phyloP scores from a whole-genome alignment of 2,113 vertebrate species.

The Platysternon megacephalum region DNA sequence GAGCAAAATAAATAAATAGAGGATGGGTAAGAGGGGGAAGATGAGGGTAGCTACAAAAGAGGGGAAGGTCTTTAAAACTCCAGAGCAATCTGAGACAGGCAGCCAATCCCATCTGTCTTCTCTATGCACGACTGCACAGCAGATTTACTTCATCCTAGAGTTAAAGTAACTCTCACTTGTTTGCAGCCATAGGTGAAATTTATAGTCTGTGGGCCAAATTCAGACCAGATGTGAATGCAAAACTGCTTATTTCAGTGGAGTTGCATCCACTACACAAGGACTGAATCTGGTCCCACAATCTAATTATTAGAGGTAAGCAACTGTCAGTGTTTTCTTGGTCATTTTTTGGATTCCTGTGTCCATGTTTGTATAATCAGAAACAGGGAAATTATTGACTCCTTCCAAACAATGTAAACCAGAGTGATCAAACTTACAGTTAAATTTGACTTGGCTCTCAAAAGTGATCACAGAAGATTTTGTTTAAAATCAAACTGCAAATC shows the following conservation, averaged over 20 bases:
- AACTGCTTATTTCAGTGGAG: not conserved
- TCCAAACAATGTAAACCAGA: rapidly evolving
- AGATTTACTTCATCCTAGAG: not conserved
- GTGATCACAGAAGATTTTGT: not conserved
- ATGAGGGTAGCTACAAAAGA: not conserved
- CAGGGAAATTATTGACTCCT: not conserved
- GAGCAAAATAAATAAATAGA: not conserved
- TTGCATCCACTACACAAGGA: rapidly evolving
- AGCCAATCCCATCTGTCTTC: not conserved
- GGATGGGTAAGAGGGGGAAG: not conserved
- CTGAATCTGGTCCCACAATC: not conserved
- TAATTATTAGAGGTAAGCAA: not conserved
- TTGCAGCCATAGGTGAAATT: not conserved
- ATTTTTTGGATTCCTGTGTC: not conserved
- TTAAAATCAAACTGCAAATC: not conserved
- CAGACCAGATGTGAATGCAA: not conserved
- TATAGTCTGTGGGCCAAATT: not conserved
- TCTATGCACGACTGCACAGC: rapidly evolving
- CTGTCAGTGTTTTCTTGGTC: not conserved
- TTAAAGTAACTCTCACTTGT: not conserved
- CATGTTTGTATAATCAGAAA: not conserved
- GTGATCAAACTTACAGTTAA: not conserved
- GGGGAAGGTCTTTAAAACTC: rapidly evolving
- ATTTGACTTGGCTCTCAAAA: not conserved
- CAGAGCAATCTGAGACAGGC: not conserved